Percentiles rank a stretch among this genome's conserved stretches.
These are phyloP conservation scores for Noctua fimbriata DNA, from an alignment of 2,888 invertebrate species.

Conservation along the genomic window DNA sequence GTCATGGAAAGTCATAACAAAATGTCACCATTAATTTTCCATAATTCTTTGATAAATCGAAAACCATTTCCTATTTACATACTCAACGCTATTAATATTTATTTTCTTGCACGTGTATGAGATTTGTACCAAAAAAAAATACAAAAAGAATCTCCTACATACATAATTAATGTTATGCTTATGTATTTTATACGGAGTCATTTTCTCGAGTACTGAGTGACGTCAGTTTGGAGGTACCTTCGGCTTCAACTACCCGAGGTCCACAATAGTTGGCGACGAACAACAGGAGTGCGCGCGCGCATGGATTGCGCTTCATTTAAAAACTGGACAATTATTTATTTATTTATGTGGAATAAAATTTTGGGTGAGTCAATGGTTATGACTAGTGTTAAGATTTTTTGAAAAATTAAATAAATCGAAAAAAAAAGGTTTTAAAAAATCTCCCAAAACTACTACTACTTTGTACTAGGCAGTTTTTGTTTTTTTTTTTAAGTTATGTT, in stretches of 20 bases:
- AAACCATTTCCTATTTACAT: neutral
- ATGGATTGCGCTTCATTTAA: constrained; percentile 1
- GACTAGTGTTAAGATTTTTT: too few species aligned
- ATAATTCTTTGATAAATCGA: constrained; percentile 31
- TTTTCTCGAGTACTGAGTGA: neutral
- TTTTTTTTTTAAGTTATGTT: neutral
- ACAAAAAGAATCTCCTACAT: neutral
- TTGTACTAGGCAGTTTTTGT: neutral
- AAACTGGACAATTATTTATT: neutral
- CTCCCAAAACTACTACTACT: neutral
- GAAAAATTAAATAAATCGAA: neutral
- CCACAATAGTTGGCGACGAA: constrained; percentile 21
- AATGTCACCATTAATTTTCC: neutral
- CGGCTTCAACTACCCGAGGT: neutral
- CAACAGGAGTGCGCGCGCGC: constrained; percentile 42
- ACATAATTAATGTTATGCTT: neutral
- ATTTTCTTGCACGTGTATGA: neutral
- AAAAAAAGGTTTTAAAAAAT: neutral
- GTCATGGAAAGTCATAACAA: neutral
- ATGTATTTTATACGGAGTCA: neutral
- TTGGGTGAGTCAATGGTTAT: constrained; percentile 11
- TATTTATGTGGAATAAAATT: constrained; percentile 9
- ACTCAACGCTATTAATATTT: neutral
- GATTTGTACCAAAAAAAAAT: neutral
- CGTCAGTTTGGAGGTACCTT: neutral